A percentile compares a stretch with the other conserved stretches of the same genome.
phyloP scores from a whole-genome alignment of 2,888 invertebrate genomes.

The Epirrita christyi region DNA sequence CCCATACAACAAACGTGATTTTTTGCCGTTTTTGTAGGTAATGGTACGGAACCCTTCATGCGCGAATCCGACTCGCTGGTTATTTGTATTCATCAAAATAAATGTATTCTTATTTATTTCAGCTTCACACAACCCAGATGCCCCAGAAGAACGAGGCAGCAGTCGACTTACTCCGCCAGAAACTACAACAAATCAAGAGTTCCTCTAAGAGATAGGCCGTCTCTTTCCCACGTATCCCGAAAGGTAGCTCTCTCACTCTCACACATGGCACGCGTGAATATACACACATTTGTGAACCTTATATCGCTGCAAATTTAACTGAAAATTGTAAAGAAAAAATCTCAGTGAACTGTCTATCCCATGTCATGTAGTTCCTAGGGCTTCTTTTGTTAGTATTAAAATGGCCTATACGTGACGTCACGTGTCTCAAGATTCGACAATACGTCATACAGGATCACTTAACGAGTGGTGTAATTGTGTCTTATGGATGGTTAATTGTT shows the following conservation, averaged over 20 bases:
- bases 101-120: no score
- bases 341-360: constrained; percentile 25
- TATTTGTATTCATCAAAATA: no score
- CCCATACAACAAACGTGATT: no score
- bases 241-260: constrained; percentile 60
- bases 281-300: constrained; percentile 20
- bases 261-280: constrained; percentile 34
- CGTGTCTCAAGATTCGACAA: constrained; percentile 36
- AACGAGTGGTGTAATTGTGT: constrained; percentile 29
- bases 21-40: no score
- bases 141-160: constrained; percentile 77
- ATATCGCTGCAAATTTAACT: constrained; percentile 14
- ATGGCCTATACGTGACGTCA: constrained; percentile 50
- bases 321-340: constrained; percentile 8
- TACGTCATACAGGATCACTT: constrained; percentile 26
- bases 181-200: constrained; percentile 81
- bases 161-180: constrained; percentile 77
- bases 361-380: constrained; percentile 56
- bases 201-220: constrained; percentile 77
- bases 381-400: constrained; percentile 38
- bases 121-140: constrained; percentile 73
- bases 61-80: no score
- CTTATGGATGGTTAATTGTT: constrained; percentile 21
- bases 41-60: no score
- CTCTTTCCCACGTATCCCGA: constrained; percentile 41